Base-by-base conservation (phyloP, 2,888 invertebrate genomes). In the Xanthia icteritia region DNA sequence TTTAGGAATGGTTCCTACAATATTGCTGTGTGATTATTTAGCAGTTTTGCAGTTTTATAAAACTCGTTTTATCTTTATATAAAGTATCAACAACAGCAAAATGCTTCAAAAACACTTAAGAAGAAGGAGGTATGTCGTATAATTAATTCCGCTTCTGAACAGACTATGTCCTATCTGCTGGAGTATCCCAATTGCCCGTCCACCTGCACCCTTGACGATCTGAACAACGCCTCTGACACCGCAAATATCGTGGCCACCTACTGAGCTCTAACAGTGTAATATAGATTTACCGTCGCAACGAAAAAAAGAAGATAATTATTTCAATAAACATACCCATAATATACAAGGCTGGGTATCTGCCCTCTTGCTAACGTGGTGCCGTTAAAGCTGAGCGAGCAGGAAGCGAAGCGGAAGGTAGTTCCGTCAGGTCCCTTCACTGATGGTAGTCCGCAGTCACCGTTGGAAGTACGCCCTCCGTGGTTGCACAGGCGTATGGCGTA, bases 351-450 rank as follows among this genome's bases (percentile, higher is more conserved):
- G 0, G 99, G 99, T 90, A 99, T 98, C 96, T 99, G 99, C 17
- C 99, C 99, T 73, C 99, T 97, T 0, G 98, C 98, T 83, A 99
- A 97, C 13, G 99, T 99, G 0, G 99, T 99, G n/a, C 99, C 99
- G 93, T 99, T 99, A 92, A 98, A 99, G 93, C 99, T 99, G 65
- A 99, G 97, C 20, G 99, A 98, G 93, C 99, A 99, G 1, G 99
- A 98, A 48, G 98, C 98, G 93, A 99, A 99, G 67, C 98, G 97
- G 94, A 99, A 99, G 2, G 98, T 98, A 11, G 99, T 98, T 66
- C 99, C 99, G 94, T 99, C 99, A 0, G 99, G 98, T 13, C 99
- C 99, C 90, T 98, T 98, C 17, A 99, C 98, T 6, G 98, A 97
- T 51, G 98, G 97, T 82, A 99, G 94, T 0, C 99, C 99, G 45